Percentiles rank a stretch among this genome's conserved stretches.
These are phyloP conservation scores for Anomalospiza imberbis DNA, from an alignment of 2,797 vertebrate genomes.

Conservation along the genomic window DNA sequence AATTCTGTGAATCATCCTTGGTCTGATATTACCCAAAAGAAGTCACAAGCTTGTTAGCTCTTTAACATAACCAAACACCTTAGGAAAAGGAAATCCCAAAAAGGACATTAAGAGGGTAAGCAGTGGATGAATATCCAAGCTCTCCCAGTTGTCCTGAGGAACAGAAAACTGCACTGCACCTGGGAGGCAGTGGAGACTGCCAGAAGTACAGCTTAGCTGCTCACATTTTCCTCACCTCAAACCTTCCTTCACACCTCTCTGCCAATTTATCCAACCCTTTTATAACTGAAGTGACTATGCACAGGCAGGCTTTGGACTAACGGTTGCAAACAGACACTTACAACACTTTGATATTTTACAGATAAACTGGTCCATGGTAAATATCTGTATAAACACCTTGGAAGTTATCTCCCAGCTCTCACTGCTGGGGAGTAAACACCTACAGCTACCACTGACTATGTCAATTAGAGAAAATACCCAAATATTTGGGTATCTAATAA, in stretches of 20 bases:
- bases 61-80: background rate
- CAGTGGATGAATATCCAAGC: background rate
- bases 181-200: background rate
- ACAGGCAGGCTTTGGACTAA: background rate
- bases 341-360: background rate
- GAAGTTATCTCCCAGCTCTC: background rate
- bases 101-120: background rate
- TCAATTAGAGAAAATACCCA: background rate
- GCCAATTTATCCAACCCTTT: background rate
- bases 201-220: background rate
- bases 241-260: background rate
- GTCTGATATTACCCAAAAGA: background rate
- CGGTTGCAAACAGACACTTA: background rate
- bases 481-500: background rate
- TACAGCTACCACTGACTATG: background rate
- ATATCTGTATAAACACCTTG: background rate
- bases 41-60: background rate
- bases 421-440: background rate
- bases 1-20: background rate
- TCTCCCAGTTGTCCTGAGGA: background rate
- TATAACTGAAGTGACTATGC: background rate
- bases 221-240: background rate
- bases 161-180: background rate
- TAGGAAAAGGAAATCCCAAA: background rate
- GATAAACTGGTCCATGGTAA: background rate